phyloP scores from a whole-genome alignment of 1,140 invertebrate genomes.

The Luehdorfia chinensis region DNA sequence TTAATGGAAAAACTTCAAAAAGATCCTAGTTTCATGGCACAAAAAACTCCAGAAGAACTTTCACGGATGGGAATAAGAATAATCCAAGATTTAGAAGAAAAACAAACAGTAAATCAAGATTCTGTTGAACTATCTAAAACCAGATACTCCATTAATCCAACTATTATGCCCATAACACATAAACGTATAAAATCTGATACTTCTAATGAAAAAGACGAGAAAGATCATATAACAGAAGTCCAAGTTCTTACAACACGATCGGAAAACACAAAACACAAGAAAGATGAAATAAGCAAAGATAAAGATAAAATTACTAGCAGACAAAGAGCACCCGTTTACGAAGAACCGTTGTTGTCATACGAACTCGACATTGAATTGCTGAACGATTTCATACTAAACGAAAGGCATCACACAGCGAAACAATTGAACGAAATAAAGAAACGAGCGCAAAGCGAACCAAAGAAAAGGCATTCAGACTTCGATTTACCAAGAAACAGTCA shows the following conservation, averaged over 20 bases:
- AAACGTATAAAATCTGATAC: conserved; percentile 37
- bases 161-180: conserved; percentile 36
- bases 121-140: conserved; percentile 63
- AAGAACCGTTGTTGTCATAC: conserved; percentile 59
- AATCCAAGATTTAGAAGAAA: conserved; percentile 62
- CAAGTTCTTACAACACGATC: conserved; percentile 64
- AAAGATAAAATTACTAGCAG: conserved; percentile 59
- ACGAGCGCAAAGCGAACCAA: conserved; percentile 62
- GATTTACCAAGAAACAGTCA: conserved; percentile 75
- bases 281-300: conserved; percentile 34
- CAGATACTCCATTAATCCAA: conserved; percentile 54
- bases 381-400: conserved; percentile 70
- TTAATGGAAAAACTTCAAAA: conserved; percentile 68
- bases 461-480: conserved; percentile 73
- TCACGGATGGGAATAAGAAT: conserved; percentile 61
- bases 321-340: conserved; percentile 49
- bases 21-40: conserved; percentile 68
- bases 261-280: conserved; percentile 49
- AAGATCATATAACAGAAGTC: conserved; percentile 70
- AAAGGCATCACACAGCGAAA: conserved; percentile 63
- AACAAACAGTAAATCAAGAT: conserved; percentile 45
- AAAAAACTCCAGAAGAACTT: conserved; percentile 61
- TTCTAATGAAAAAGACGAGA: no score
- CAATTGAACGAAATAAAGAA: conserved; percentile 56
- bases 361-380: conserved; percentile 67